These are phyloP conservation scores for Oasisia sp. DNA, from an alignment of 2,888 invertebrate species.

Conservation along the genomic window DNA sequence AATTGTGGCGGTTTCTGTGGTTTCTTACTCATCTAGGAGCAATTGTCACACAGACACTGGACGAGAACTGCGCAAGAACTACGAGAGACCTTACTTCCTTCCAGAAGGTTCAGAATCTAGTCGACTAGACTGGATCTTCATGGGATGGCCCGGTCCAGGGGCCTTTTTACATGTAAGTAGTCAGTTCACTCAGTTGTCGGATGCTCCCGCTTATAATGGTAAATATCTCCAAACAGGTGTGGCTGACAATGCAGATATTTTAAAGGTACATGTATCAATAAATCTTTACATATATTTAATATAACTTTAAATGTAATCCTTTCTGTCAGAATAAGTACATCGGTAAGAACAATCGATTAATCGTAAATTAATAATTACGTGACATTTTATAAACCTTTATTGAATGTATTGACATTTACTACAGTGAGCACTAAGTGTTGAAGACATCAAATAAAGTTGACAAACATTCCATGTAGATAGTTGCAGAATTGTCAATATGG, in stretches of 20 bases:
- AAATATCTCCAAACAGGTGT: too few species aligned
- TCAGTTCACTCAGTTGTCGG: constrained; percentile 17
- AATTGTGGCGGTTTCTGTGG: not conserved
- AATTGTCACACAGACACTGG: constrained; percentile 88
- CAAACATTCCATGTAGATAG: too few species aligned
- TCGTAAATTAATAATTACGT: too few species aligned
- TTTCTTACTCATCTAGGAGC: constrained; percentile 69
- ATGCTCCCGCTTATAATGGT: not conserved
- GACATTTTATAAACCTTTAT: too few species aligned
- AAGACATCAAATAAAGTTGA: too few species aligned
- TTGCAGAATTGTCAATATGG: too few species aligned
- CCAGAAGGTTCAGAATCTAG: constrained; percentile 90
- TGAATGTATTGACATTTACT: too few species aligned
- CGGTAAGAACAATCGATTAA: too few species aligned
- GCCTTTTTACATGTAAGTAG: constrained; percentile 80
- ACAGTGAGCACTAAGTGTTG: too few species aligned
- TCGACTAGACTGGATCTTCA: constrained; percentile 88
- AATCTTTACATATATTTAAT: not conserved
- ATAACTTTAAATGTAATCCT: not conserved
- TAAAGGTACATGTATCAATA: not conserved
- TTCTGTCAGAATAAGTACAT: too few species aligned
- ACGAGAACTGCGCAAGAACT: constrained; percentile 78
- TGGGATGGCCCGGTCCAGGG: constrained; percentile 86
- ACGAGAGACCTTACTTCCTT: constrained; percentile 84
- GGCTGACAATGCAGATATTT: not conserved